These are phyloP conservation scores for Drosophila sulfurigaster DNA, from an alignment of 1,140 invertebrate genomes.

Conservation along the genomic window DNA sequence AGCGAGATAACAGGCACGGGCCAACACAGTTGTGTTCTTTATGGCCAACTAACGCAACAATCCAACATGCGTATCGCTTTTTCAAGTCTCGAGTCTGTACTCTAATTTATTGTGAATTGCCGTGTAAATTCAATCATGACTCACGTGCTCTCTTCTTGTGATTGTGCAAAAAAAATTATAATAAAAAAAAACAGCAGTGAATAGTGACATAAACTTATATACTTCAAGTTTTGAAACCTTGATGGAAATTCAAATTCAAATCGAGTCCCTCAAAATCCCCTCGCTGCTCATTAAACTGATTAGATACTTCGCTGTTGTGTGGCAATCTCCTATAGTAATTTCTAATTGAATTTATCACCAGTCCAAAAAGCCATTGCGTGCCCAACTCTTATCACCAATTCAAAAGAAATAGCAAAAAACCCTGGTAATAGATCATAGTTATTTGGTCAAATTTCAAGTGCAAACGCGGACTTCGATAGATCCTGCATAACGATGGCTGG, in stretches of 20 bases:
- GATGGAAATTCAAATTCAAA: constrained; percentile 23
- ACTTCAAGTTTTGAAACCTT: too few species aligned
- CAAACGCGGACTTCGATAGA: constrained; percentile 6
- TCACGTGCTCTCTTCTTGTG: constrained; percentile 43
- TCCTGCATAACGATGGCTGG: constrained; percentile 53
- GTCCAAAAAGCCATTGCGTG: constrained; percentile 27
- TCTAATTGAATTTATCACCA: constrained; percentile 74
- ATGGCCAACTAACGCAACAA: constrained; percentile 19
- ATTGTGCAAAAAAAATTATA: constrained; percentile 18
- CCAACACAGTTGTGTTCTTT: constrained; percentile 35
- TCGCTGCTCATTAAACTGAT: constrained; percentile 71
- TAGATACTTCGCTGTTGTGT: constrained; percentile 53
- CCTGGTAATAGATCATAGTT: constrained; percentile 56
- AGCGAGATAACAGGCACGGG: constrained; percentile 37
- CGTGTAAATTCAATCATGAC: constrained; percentile 60
- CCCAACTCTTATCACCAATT: constrained; percentile 54
- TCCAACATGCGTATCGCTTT: constrained; percentile 48
- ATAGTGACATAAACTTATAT: neutral
- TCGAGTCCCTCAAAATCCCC: constrained; percentile 6
- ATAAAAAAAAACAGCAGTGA: neutral
- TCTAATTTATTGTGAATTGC: constrained; percentile 13
- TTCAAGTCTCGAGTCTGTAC: constrained; percentile 10
- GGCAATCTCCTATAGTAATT: constrained; percentile 53
- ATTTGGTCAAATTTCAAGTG: constrained; percentile 26
- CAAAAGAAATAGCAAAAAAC: neutral